Percentiles rank a stretch among this genome's conserved stretches.
Conservation (phyloP, 2,888 invertebrate species). For the Apodemia hepburni region DNA sequence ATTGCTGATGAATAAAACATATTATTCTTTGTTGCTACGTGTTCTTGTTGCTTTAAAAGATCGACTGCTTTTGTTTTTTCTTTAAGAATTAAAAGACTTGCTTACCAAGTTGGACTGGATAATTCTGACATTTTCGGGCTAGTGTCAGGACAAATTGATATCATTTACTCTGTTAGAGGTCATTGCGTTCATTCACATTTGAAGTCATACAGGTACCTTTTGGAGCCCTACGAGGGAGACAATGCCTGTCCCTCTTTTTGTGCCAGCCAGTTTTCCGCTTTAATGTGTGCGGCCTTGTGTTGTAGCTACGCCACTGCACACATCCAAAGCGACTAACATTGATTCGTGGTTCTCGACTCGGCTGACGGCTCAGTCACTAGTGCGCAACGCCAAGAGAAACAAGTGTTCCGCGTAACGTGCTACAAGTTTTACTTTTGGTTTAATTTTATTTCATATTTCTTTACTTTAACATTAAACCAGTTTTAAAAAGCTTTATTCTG, state of each 20-base stretch:
- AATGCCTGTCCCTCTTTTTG: slow-evolving; percentile 41
- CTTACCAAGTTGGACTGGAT: slow-evolving; percentile 24
- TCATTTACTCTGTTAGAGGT: slow-evolving; percentile 33
- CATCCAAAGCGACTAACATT: slow-evolving; percentile 65
- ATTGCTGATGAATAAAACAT: slow-evolving; percentile 28
- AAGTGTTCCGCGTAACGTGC: slow-evolving; percentile 50
- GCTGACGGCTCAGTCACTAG: slow-evolving; percentile 72
- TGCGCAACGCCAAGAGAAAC: slow-evolving; percentile 72
- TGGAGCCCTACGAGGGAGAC: slow-evolving; percentile 39
- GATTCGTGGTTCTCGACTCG: slow-evolving; percentile 67
- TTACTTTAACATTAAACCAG: slow-evolving; percentile 40
- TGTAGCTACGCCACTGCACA: slow-evolving; percentile 48
- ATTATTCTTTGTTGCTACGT: slow-evolving; percentile 30
- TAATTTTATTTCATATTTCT: slow-evolving; percentile 45
- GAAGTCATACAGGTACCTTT: slow-evolving; percentile 50
- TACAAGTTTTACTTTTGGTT: slow-evolving; percentile 65
- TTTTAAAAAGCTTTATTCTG: slow-evolving; percentile 45
- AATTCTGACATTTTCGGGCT: neutral
- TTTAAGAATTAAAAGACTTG: neutral
- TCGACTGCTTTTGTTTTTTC: neutral
- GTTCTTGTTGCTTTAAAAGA: neutral
- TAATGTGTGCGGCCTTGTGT: slow-evolving; percentile 43
- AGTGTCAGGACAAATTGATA: slow-evolving; percentile 21
- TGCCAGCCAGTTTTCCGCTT: slow-evolving; percentile 36
- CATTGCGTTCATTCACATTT: slow-evolving; percentile 52